Evolutionary conservation across 2,888 invertebrate genomes (phyloP).

Genomic region (Chaitophorus viminalis): DNA sequence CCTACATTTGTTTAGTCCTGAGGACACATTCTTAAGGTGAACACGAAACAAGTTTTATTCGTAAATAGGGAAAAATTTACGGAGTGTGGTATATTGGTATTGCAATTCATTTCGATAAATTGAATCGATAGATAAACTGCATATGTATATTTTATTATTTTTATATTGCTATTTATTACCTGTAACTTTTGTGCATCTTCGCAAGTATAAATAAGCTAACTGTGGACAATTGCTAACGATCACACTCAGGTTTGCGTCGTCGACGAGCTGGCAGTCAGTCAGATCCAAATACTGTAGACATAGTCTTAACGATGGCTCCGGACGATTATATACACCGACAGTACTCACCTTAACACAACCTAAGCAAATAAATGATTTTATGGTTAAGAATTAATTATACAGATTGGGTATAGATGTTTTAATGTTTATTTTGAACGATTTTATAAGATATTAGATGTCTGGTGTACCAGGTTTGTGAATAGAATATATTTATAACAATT

Average conservation of each 20-base stretch:
- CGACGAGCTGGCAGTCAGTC: slow-evolving; percentile 86
- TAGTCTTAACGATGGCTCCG: slow-evolving; percentile 75
- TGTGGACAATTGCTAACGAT: slow-evolving; percentile 89
- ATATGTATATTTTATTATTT: background rate
- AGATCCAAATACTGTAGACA: slow-evolving; percentile 88
- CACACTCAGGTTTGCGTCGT: slow-evolving; percentile 84
- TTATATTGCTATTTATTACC: slow-evolving; percentile 69
- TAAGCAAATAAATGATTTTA: slow-evolving; percentile 64
- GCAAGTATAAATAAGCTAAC: slow-evolving; percentile 84
- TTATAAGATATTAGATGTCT: background rate
- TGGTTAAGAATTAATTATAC: slow-evolving; percentile 8
- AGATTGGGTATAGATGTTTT: background rate
- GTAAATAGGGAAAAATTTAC: background rate
- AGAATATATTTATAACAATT: background rate
- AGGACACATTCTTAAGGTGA: background rate
- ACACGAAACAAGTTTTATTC: background rate
- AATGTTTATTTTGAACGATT: background rate
- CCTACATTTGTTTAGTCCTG: background rate
- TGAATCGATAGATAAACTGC: background rate
- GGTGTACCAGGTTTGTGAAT: background rate
- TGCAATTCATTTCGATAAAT: slow-evolving; percentile 19
- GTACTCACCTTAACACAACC: slow-evolving; percentile 78
- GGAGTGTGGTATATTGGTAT: background rate
- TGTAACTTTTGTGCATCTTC: slow-evolving; percentile 88
- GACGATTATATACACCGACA: slow-evolving; percentile 64